Base-by-base conservation (phyloP, 2,888 invertebrate genomes). In the Polydrusus pterygomalis region DNA sequence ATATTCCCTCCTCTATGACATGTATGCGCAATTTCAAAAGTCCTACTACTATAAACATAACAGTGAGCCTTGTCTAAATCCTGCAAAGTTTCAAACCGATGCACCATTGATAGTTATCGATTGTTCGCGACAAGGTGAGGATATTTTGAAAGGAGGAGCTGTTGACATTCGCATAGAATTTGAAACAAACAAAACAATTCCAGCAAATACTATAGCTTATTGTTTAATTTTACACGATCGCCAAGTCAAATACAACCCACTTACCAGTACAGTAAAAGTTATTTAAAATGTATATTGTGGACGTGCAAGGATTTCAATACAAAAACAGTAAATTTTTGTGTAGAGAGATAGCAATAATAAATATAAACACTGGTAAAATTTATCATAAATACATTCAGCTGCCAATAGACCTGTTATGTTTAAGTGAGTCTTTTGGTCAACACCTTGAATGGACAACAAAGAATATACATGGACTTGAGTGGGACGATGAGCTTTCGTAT, bases 211-310 rank as follows among this genome's bases (percentile, higher is more conserved):
- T 11, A 68, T 80, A 20, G 82, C 82, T 7, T 84, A 79, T 74
- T 82, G 82, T 78, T 62, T 81, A 13, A 68, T 83, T 34, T 45
- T 83, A 54, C 79, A 80, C 74, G 81, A 83, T 68, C 67, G 78
- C 17, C 69, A 80, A 20, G 63, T 82, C 20, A 78, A 81, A 72
- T 82, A 81, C 63, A 79, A 77, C 63, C 80, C 81, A 1, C 49
- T 82, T 30, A 81, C 73, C 45, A 79, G 78, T 40, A 77, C 77
- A 74, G 77, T 79, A 38, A 72, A 60, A 72, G 5, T 25, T 25
- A 3, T 25, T 1, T 25, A 25, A 25, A 54, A 67, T 54, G 54
- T 54, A 25, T 54, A 54, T 54, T 7, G 11, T 64, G 13, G 64
- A 64, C 18, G 25, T 51, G 1, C 49, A 65, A 25, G 25, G 25